These are phyloP conservation scores for Cosmia pyralina DNA, from an alignment of 2,888 invertebrate genomes.

Conservation along the genomic window DNA sequence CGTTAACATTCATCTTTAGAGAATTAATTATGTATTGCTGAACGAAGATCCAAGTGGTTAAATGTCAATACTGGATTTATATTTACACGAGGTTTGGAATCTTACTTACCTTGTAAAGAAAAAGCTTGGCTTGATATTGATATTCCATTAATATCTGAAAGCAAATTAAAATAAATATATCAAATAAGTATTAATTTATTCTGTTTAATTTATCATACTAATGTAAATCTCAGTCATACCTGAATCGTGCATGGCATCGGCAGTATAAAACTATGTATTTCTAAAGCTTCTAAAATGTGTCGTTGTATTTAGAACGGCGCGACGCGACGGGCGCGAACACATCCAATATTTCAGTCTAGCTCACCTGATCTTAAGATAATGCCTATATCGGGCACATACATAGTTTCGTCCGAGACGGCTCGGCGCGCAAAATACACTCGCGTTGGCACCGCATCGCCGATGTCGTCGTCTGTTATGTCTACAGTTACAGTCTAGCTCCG, in stretches of 20 bases:
- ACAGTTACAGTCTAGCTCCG: constrained; percentile 46
- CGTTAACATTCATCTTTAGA: constrained; percentile 46
- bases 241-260: neutral
- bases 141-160: constrained; percentile 25
- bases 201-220: constrained; percentile 27
- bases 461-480: constrained; percentile 66
- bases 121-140: constrained; percentile 18
- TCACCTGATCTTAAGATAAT: constrained; percentile 63
- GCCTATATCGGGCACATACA: constrained; percentile 66
- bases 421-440: constrained; percentile 74
- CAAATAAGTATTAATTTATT: constrained; percentile 28
- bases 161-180: constrained; percentile 25
- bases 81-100: constrained; percentile 17
- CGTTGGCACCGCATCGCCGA: constrained; percentile 71
- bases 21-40: constrained; percentile 46
- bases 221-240: constrained; percentile 13
- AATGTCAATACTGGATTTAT: constrained; percentile 38
- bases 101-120: constrained; percentile 41
- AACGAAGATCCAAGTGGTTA: constrained; percentile 24
- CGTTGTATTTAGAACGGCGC: constrained; percentile 28
- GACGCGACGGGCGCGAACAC: constrained; percentile 9
- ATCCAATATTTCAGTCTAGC: constrained; percentile 51
- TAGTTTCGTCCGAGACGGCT: constrained; percentile 74
- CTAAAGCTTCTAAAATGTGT: constrained; percentile 10
- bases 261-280: neutral